Percentiles rank a stretch among this genome's conserved stretches.
Evolutionary conservation across 2,888 invertebrate genomes (phyloP).

Genomic region (Siphonodentalium dalli): DNA sequence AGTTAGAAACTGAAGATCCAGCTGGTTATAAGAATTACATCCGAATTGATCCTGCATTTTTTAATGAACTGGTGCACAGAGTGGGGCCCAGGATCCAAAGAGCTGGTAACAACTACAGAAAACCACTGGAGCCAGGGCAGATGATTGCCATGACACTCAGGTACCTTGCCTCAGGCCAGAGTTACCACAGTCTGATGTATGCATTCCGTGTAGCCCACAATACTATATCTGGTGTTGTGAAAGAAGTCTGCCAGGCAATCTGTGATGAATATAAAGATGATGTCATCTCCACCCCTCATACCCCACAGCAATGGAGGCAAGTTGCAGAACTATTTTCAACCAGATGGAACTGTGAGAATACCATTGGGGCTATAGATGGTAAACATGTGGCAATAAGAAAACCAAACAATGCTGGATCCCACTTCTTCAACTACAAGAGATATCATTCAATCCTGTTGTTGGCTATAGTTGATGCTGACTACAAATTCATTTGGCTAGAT

Average conservation of each 20-base stretch:
- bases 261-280: slow-evolving; percentile 12
- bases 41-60: no score
- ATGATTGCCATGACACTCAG: slow-evolving; percentile 10
- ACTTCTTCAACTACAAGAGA: slow-evolving; percentile 35
- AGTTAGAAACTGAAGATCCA: no score
- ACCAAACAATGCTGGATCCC: slow-evolving; percentile 14
- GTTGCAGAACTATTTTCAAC: slow-evolving; percentile 21
- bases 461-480: slow-evolving; percentile 35
- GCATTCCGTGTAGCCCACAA: slow-evolving; percentile 1
- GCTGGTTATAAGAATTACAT: no score
- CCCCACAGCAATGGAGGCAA: slow-evolving; percentile 25
- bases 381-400: slow-evolving; percentile 31
- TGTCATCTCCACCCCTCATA: slow-evolving; percentile 15
- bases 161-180: slow-evolving; percentile 7
- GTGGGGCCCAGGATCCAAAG: no score
- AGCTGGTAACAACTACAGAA: no score
- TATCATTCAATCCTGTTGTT: slow-evolving; percentile 29
- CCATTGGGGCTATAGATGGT: slow-evolving; percentile 34
- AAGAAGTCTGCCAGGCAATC: slow-evolving; percentile 4
- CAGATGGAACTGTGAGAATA: slow-evolving; percentile 32
- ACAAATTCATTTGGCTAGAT: slow-evolving; percentile 34
- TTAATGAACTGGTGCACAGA: no score
- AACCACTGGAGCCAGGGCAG: slow-evolving; percentile 4
- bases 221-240: background rate
- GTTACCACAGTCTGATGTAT: background rate